phyloP scores from a whole-genome alignment of 2,797 vertebrate species.

The Parauchenoglanis ngamensis region DNA sequence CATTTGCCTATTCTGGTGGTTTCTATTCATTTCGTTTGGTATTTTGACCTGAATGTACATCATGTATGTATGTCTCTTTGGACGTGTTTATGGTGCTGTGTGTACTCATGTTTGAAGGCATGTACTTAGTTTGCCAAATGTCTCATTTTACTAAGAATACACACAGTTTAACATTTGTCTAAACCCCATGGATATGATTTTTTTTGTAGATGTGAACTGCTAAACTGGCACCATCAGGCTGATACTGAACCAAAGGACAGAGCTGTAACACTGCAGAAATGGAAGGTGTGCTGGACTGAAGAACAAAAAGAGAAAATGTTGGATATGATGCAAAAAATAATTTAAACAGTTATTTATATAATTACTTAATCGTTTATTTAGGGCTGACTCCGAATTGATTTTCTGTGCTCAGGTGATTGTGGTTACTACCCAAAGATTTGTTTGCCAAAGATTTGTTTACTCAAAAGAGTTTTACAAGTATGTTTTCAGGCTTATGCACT shows the following conservation, averaged over 20 bases:
- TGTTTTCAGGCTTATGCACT: neutral
- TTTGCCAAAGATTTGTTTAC: conserved; percentile 11
- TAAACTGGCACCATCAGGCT: neutral
- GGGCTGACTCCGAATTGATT: neutral
- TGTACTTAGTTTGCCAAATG: neutral
- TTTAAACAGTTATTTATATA: neutral
- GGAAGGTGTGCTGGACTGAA: neutral
- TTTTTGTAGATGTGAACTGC: neutral
- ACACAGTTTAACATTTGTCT: neutral
- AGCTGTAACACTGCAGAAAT: neutral
- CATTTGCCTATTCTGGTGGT: neutral
- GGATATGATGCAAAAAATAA: neutral
- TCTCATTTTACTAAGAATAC: neutral
- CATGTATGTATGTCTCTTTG: neutral
- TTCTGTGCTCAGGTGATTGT: neutral
- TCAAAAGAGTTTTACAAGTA: neutral
- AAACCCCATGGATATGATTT: neutral
- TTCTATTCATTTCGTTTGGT: neutral
- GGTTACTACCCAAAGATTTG: neutral
- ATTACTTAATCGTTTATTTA: neutral
- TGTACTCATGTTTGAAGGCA: neutral
- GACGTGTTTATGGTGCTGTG: neutral
- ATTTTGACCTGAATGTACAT: neutral
- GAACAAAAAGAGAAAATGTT: neutral
- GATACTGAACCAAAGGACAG: neutral